phyloP scores from a whole-genome alignment of 2,113 vertebrate species.

The Corythoichthys intestinalis region DNA sequence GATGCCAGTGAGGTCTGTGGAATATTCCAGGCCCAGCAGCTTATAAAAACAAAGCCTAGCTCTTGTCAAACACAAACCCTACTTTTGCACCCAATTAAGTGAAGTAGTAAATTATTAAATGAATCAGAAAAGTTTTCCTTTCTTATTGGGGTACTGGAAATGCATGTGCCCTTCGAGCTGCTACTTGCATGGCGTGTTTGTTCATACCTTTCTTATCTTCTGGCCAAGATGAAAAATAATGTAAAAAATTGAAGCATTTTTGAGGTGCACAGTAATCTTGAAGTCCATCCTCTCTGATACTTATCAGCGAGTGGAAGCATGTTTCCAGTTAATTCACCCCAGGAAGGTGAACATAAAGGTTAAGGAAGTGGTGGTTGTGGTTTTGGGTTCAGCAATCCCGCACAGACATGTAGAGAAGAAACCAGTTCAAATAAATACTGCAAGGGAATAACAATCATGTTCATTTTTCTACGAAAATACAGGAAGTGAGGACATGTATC shows the following conservation, averaged over 20 bases:
- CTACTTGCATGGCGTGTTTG: constrained; percentile 50
- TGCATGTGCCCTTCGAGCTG: constrained; percentile 45
- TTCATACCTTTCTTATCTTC: constrained; percentile 45
- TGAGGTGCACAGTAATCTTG: constrained; percentile 58
- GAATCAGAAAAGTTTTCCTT: constrained; percentile 52
- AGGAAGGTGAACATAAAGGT: constrained; percentile 26
- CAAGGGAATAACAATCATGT: constrained; percentile 29
- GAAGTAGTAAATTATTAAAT: constrained; percentile 37
- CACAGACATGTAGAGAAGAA: constrained; percentile 47
- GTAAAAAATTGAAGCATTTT: constrained; percentile 44
- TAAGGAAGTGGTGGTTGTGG: background rate
- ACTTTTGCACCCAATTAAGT: constrained; percentile 37
- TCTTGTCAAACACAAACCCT: constrained; percentile 47
- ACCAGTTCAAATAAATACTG: constrained; percentile 49
- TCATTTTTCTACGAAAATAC: constrained; percentile 47
- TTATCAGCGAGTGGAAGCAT: constrained; percentile 58
- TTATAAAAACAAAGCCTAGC: constrained; percentile 35
- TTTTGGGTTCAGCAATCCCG: constrained; percentile 14
- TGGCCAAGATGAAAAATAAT: constrained; percentile 44
- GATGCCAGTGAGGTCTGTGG: constrained; percentile 32
- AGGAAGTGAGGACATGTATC: constrained; percentile 37
- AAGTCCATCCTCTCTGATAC: constrained; percentile 55
- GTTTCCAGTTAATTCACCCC: constrained; percentile 61
- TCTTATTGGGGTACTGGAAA: constrained; percentile 48
- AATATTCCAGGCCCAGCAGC: constrained; percentile 1